Evolutionary conservation across 1,140 invertebrate genomes (phyloP).

Genomic region (Lucilia sericata): DNA sequence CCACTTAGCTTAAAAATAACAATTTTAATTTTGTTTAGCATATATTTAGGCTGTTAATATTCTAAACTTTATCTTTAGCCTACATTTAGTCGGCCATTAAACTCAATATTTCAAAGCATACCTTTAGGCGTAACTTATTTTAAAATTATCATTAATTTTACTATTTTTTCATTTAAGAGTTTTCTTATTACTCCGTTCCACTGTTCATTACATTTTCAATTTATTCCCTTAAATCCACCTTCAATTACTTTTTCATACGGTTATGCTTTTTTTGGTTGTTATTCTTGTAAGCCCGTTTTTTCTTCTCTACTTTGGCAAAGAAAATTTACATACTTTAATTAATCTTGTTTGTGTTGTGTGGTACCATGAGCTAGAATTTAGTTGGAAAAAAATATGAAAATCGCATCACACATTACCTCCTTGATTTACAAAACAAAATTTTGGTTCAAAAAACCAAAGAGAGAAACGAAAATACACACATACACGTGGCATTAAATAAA

Average conservation of each 20-base stretch:
- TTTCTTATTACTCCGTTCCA: not conserved
- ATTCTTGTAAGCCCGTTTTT: not conserved
- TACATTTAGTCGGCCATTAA: not conserved
- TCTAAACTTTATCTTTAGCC: no score
- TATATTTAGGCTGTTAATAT: no score
- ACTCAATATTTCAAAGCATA: not conserved
- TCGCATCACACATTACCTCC: conserved; percentile 49
- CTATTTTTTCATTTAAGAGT: no score
- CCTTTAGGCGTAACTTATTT: not conserved
- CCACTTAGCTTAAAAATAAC: no score
- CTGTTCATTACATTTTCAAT: conserved; percentile 36
- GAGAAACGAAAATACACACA: not conserved
- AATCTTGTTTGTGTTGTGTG: conserved; percentile 65
- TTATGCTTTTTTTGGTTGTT: not conserved
- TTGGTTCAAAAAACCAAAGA: not conserved
- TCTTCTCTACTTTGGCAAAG: conserved; percentile 31
- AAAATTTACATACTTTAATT: conserved; percentile 67
- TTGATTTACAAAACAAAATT: conserved; percentile 21
- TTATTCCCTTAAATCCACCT: conserved; percentile 18
- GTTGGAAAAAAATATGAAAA: not conserved
- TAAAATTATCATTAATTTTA: not conserved
- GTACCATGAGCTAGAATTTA: conserved; percentile 1
- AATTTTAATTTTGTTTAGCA: no score
- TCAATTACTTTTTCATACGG: not conserved
- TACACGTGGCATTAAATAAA: not conserved